A percentile compares a stretch with the other conserved stretches of the same genome.
Conservation (phyloP, 2,113 vertebrate species). For the Gopherus flavomarginatus region DNA sequence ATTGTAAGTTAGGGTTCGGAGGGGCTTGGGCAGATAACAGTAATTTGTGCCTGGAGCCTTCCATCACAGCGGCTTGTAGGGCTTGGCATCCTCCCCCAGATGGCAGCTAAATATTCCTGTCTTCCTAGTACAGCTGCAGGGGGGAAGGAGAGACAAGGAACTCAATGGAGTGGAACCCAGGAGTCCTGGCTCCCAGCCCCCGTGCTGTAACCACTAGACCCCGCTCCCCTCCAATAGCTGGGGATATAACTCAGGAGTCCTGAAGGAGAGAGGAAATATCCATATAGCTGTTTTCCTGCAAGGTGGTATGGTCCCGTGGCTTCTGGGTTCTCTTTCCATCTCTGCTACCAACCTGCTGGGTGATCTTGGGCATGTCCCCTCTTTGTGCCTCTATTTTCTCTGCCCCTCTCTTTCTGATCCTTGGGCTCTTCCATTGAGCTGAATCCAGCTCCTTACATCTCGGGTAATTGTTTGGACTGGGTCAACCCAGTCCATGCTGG, state of each 20-base stretch:
- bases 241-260: not conserved
- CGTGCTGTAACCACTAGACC: not conserved
- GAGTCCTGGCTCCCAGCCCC: not conserved
- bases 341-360: not conserved
- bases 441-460: too few relatives aligned
- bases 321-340: not conserved
- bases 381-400: too few relatives aligned
- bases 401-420: too few relatives aligned
- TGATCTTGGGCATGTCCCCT: not conserved
- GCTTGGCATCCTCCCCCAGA: too few relatives aligned
- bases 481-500: not conserved
- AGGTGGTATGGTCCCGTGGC: not conserved
- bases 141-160: not conserved
- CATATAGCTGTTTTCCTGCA: not conserved
- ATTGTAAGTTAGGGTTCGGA: not conserved
- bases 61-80: not conserved
- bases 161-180: not conserved
- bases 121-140: not conserved
- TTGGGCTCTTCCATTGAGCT: too few relatives aligned
- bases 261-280: not conserved
- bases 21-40: not conserved
- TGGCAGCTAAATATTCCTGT: not conserved
- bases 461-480: too few relatives aligned
- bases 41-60: not conserved
- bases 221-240: not conserved